Evolutionary conservation across 2,113 vertebrate species (phyloP).

Genomic region (Todiramphus saurophagus): DNA sequence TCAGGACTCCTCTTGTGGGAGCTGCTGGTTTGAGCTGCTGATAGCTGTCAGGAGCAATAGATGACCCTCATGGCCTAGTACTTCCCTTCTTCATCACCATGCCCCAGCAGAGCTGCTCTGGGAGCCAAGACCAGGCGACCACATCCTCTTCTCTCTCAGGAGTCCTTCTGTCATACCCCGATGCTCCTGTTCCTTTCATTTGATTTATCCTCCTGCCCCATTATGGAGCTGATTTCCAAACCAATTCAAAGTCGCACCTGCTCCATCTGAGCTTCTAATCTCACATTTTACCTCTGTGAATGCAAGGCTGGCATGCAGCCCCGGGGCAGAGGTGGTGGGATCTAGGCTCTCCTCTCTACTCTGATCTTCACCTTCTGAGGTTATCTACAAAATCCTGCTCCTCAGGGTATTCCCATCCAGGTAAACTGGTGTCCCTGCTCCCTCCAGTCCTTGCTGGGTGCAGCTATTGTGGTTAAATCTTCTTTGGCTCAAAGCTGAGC

Average conservation of each 20-base stretch:
- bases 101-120: neutral
- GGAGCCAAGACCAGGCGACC: neutral
- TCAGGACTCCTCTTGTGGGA: neutral
- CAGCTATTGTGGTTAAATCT: neutral
- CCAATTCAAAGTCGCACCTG: neutral
- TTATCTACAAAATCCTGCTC: neutral
- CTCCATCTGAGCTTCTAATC: neutral
- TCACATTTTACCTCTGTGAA: neutral
- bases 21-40: neutral
- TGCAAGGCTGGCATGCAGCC: neutral
- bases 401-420: neutral
- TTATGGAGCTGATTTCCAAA: neutral
- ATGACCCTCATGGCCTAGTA: neutral
- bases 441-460: neutral
- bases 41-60: neutral
- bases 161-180: neutral
- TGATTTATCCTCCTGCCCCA: neutral
- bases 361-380: neutral
- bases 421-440: neutral
- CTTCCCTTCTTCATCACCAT: neutral
- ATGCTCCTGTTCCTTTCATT: neutral
- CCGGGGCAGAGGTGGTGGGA: neutral
- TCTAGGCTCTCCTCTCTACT: neutral
- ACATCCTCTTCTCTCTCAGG: accelerated
- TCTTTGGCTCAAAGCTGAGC: neutral